These are phyloP conservation scores for Cosmia trapezina DNA, from an alignment of 2,888 invertebrate genomes.

Conservation along the genomic window DNA sequence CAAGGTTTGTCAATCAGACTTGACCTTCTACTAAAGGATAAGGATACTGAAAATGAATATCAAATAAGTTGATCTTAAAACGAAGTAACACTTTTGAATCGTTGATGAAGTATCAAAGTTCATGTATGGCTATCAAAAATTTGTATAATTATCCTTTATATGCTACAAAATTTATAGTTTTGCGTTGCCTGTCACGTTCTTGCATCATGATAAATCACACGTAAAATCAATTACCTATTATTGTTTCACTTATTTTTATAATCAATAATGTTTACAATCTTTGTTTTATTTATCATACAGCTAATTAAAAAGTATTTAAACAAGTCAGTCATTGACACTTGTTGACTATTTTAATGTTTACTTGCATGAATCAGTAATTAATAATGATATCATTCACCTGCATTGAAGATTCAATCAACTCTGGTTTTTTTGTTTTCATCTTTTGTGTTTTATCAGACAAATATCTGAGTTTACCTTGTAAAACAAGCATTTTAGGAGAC, in stretches of 20 bases:
- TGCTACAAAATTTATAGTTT: background rate
- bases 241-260: background rate
- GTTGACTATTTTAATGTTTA: slow-evolving; percentile 22
- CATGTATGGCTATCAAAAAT: background rate
- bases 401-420: slow-evolving; percentile 34
- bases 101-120: no score
- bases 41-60: background rate
- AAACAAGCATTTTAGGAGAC: background rate
- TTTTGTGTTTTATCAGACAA: background rate
- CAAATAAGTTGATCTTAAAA: background rate
- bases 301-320: slow-evolving; percentile 18
- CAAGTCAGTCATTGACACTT: slow-evolving; percentile 39
- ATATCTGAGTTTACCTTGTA: background rate
- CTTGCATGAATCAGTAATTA: background rate
- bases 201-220: background rate
- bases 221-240: no score
- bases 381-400: slow-evolving; percentile 42
- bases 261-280: slow-evolving; percentile 39
- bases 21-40: background rate
- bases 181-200: background rate
- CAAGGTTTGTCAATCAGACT: background rate
- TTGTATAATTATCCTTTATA: background rate
- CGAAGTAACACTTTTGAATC: background rate
- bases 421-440: background rate
- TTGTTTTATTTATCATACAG: slow-evolving; percentile 31